Evolutionary conservation across 1,140 invertebrate genomes (phyloP), one percentile per base, ranked within the genome.

Genomic region (Drosophila ficusphila): DNA sequence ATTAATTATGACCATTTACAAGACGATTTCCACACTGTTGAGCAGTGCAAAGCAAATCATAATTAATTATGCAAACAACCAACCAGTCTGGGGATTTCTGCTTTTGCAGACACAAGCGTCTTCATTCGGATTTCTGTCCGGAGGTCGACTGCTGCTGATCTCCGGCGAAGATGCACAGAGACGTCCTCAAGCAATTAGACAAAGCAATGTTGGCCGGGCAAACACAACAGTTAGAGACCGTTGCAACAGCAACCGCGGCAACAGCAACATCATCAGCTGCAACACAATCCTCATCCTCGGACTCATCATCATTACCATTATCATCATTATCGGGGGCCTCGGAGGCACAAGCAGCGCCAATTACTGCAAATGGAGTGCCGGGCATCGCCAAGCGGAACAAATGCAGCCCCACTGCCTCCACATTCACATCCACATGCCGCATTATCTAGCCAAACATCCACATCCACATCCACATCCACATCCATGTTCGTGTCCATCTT

Each of bases 301-400:
- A 27, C 19, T 18, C 56, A 53, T 51, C 64, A 47, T 53, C 25
- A 44, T 64, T 38, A 47, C 53, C 62, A 41, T 25, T 41, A 47
- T 61, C 41, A 64, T 65, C 57, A 52, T 74, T 52, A 61, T 56
- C 56, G 33, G 38, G n/a, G 23, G 42, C 23, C 42, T 46, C 25
- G n/a, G 54, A 4, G 42, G 39, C 51, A 52, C 47, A 38, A 71
- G 65, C 65, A 75, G 79, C 54, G 70, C 81, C 81, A 86, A 86
- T 86, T 86, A 88, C 77, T 74, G 68, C 76, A 85, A 85, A 85
- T 85, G 81, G 76, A 81, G 81, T 88, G 76, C 67, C 79, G 71
- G 75, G 70, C 81, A 72, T 62, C 67, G 56, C 81, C 70, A 85
- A 76, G 79, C 75, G 70, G 79, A 85, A 85, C 76, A 79, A 54